Conservation (phyloP, 2,888 invertebrate genomes). For the Nemotelus pantherinus region DNA sequence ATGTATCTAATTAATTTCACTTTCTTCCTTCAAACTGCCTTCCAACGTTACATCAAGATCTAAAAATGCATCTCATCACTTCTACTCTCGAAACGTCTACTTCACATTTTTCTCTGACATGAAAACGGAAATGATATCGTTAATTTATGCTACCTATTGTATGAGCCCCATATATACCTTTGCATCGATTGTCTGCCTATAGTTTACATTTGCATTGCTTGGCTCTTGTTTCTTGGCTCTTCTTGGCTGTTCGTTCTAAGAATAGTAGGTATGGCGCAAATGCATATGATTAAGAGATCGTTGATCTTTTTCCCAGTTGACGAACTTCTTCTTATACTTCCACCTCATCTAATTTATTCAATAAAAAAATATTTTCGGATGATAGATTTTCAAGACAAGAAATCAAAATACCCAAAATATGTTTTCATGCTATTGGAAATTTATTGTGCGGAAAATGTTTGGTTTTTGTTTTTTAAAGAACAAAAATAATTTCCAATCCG, state of each 20-base stretch:
- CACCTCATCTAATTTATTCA: background rate
- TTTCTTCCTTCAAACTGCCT: too few species aligned
- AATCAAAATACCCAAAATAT: too few species aligned
- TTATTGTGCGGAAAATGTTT: too few species aligned
- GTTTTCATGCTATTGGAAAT: too few species aligned
- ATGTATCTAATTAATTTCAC: too few species aligned
- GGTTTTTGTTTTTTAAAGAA: too few species aligned
- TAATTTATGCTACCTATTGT: slow-evolving; percentile 28
- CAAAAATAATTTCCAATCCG: too few species aligned
- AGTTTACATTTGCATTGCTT: too few species aligned
- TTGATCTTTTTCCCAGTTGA: slow-evolving; percentile 26
- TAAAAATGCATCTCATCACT: background rate
- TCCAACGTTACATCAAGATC: too few species aligned
- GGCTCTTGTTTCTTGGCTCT: too few species aligned
- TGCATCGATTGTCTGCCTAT: too few species aligned
- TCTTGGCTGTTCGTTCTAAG: slow-evolving; percentile 25
- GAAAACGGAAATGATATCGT: slow-evolving; percentile 34
- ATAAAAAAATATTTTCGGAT: background rate
- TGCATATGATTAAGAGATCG: slow-evolving; percentile 40
- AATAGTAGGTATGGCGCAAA: slow-evolving; percentile 13
- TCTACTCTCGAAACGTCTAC: slow-evolving; percentile 17
- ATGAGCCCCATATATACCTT: background rate
- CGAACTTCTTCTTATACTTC: background rate
- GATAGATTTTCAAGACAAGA: too few species aligned
- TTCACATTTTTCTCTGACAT: background rate